phyloP scores from a whole-genome alignment of 2,113 vertebrate genomes.

The Eidolon helvum region DNA sequence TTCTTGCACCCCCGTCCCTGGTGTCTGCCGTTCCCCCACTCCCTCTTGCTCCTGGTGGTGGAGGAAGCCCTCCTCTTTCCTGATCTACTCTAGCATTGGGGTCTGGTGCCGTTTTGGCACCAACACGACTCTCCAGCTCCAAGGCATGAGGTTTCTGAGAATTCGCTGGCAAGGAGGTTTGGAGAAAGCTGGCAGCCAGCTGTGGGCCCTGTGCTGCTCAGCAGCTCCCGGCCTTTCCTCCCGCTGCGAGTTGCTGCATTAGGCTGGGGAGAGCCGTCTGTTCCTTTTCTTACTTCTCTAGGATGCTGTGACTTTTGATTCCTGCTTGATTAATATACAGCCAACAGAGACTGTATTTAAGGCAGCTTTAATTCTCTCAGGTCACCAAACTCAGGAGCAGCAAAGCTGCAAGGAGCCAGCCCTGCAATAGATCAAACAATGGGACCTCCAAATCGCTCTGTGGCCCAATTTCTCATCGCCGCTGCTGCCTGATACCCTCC shows the following conservation, averaged over 20 bases:
- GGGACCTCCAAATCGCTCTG: constrained; percentile 67
- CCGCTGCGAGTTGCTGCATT: constrained; percentile 24
- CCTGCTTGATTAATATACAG: constrained; percentile 73
- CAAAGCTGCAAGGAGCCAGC: constrained; percentile 68
- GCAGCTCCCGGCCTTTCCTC: constrained; percentile 37
- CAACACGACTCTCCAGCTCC: not conserved
- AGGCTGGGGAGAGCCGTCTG: constrained; percentile 7
- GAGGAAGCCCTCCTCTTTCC: not conserved
- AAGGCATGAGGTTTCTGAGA: constrained; percentile 71
- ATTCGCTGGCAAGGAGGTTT: constrained; percentile 52
- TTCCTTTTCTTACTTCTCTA: constrained; percentile 43
- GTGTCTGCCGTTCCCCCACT: rapidly evolving
- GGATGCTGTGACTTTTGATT: constrained; percentile 69
- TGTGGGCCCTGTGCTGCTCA: constrained; percentile 9
- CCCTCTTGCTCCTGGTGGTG: not conserved
- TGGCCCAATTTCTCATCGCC: constrained; percentile 75
- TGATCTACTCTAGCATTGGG: not conserved
- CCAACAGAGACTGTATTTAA: constrained; percentile 68
- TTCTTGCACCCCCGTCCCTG: not conserved
- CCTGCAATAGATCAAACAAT: constrained; percentile 71
- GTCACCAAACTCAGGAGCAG: constrained; percentile 66
- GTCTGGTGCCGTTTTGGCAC: constrained; percentile 23
- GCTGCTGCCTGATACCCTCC: constrained; percentile 58
- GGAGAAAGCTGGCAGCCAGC: constrained; percentile 39
- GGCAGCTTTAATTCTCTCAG: constrained; percentile 72